Evolutionary conservation across 1,140 invertebrate species (phyloP).

Genomic region (Gryllus bimaculatus): DNA sequence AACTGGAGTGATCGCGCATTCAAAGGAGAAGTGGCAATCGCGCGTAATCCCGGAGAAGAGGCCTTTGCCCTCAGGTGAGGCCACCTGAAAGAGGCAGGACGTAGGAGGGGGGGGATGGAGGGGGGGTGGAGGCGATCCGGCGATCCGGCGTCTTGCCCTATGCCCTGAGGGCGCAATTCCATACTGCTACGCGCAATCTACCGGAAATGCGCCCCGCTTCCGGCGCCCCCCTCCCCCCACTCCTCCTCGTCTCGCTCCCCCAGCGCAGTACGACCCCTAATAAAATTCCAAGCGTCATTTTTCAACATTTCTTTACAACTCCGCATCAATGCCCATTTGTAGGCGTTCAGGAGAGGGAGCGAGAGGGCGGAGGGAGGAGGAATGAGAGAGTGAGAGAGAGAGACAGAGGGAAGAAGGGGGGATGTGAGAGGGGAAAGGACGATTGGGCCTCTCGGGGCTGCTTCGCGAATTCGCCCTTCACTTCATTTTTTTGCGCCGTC

Average conservation of each 20-base stretch:
- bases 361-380: background rate
- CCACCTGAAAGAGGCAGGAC: too few relatives aligned
- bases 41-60: too few relatives aligned
- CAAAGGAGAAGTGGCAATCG: too few relatives aligned
- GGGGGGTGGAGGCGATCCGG: too few relatives aligned
- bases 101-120: background rate
- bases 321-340: background rate
- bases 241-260: background rate
- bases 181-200: background rate
- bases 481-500: background rate
- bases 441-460: too few relatives aligned
- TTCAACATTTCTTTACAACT: slow-evolving; percentile 5
- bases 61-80: too few relatives aligned
- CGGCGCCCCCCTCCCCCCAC: too few relatives aligned
- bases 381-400: background rate
- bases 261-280: background rate
- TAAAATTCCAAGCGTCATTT: slow-evolving; percentile 1
- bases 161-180: background rate
- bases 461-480: background rate
- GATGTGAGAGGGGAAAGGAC: background rate
- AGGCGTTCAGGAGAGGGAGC: background rate
- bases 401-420: background rate
- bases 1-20: too few relatives aligned
- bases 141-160: too few relatives aligned
- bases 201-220: background rate